Conservation (phyloP, 2,797 vertebrate species). For the Acanthurus lineatus region DNA sequence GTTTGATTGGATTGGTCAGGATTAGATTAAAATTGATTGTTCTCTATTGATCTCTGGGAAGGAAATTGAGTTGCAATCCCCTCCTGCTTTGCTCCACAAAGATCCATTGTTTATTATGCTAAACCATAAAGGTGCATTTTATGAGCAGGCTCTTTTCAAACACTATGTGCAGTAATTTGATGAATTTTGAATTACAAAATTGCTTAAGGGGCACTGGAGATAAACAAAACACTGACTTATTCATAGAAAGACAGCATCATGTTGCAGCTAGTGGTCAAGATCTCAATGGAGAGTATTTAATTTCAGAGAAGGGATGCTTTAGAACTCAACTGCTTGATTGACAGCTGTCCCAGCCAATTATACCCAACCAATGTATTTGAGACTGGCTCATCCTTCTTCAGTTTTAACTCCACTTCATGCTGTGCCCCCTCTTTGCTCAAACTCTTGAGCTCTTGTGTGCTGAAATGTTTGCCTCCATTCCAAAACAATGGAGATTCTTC, state of each 20-base stretch:
- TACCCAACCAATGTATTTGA: too few species aligned
- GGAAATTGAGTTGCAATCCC: slow-evolving; percentile 2
- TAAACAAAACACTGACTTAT: neutral
- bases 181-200: neutral
- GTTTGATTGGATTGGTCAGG: slow-evolving; percentile 8
- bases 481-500: neutral
- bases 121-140: neutral
- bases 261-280: neutral
- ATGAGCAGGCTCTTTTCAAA: neutral
- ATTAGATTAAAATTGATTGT: slow-evolving; percentile 42
- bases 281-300: neutral
- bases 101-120: neutral
- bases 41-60: slow-evolving; percentile 12
- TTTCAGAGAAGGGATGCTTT: neutral
- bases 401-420: neutral
- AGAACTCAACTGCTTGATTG: neutral
- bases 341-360: too few species aligned
- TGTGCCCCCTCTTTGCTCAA: neutral
- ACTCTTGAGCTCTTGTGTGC: neutral
- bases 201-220: neutral
- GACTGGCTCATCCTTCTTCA: neutral
- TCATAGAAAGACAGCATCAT: neutral
- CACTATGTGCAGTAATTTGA: neutral
- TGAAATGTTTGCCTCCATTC: neutral
- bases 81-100: neutral